phyloP scores from a whole-genome alignment of 2,797 vertebrate species.

The Chelidonichthys spinosus region DNA sequence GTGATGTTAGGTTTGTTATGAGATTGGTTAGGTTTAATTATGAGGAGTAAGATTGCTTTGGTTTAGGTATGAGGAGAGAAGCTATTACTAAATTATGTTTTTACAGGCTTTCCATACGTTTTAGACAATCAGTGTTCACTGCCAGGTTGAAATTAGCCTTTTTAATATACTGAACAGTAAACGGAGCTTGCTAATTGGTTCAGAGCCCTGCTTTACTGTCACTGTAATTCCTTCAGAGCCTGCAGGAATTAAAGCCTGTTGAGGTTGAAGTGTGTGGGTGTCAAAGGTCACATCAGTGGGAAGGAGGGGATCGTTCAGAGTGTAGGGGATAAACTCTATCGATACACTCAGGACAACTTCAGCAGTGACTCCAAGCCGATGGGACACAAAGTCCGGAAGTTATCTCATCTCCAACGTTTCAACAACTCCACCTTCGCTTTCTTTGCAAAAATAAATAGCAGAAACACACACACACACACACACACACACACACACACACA shows the following conservation, averaged over 20 bases:
- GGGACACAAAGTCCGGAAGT: neutral
- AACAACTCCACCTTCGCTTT: neutral
- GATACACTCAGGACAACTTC: neutral
- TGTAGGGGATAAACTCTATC: neutral
- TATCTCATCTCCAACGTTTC: slow-evolving; percentile 1
- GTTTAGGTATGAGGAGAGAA: too few relatives aligned
- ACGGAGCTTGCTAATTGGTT: neutral
- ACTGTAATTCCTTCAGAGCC: neutral
- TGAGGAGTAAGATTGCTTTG: too few relatives aligned
- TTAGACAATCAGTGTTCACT: neutral
- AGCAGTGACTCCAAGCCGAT: neutral
- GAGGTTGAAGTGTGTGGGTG: neutral
- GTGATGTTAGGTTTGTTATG: too few relatives aligned
- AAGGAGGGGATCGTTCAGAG: neutral
- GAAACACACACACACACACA: neutral
- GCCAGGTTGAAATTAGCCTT: neutral
- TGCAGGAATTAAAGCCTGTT: neutral
- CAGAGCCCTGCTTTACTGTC: neutral
- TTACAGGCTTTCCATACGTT: neutral
- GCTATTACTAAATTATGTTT: neutral
- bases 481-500: slow-evolving; percentile 34
- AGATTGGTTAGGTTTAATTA: too few relatives aligned
- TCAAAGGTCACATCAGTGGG: neutral
- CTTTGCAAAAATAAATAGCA: neutral
- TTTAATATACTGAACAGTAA: too few relatives aligned